These are phyloP conservation scores for Dryoscopus gambensis DNA, from an alignment of 2,113 vertebrate genomes.

Conservation along the genomic window DNA sequence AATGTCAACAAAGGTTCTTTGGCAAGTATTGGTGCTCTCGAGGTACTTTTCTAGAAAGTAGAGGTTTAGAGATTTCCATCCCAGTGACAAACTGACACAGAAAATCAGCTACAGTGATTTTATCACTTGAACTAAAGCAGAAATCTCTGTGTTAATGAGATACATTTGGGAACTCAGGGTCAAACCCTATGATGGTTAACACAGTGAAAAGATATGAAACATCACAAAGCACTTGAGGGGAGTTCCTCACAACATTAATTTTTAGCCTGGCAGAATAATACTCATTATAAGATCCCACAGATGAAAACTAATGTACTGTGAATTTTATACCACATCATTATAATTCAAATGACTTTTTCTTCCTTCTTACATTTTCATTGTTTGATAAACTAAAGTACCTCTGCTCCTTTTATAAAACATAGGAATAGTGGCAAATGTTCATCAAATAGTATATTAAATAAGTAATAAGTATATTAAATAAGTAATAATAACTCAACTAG, in stretches of 20 bases:
- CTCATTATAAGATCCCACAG: conserved; percentile 70
- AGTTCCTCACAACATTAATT: conserved; percentile 72
- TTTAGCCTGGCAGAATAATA: conserved; percentile 67
- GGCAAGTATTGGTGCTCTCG: neutral
- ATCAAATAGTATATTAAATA: neutral
- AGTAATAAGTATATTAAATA: neutral
- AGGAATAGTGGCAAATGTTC: neutral
- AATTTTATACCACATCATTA: conserved; percentile 72
- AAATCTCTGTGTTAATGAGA: conserved; percentile 24
- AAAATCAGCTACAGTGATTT: neutral
- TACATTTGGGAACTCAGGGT: conserved; percentile 3
- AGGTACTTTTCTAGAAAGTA: neutral
- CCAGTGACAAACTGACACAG: neutral
- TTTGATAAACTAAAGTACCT: conserved; percentile 38
- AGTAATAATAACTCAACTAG: neutral
- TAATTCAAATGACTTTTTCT: conserved; percentile 68
- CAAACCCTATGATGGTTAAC: conserved; percentile 13
- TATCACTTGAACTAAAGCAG: neutral
- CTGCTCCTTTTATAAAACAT: neutral
- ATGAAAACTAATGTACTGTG: conserved; percentile 74
- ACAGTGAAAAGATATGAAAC: conserved; percentile 51
- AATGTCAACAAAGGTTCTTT: neutral
- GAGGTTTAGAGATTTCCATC: neutral
- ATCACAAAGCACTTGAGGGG: conserved; percentile 58
- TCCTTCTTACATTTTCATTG: conserved; percentile 54